phyloP scores from a whole-genome alignment of 2,797 vertebrate species.

The Gadopsis bispinosus region DNA sequence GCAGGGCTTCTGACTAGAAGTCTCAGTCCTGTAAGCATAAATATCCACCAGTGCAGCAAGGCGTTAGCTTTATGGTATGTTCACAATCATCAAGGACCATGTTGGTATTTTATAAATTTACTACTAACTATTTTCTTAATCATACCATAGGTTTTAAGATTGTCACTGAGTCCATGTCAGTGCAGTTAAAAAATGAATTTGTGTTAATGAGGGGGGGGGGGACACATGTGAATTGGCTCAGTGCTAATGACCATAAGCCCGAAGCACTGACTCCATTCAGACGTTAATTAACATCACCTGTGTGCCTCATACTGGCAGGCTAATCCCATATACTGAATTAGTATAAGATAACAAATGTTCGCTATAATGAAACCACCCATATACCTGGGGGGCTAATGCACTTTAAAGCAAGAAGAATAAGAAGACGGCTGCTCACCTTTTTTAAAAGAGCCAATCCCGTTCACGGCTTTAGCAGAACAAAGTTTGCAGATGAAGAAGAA shows the following conservation, averaged over 20 bases:
- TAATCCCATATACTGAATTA: too few relatives aligned
- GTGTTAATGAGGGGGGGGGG: background rate
- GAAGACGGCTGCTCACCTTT: too few relatives aligned
- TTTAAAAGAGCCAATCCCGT: too few relatives aligned
- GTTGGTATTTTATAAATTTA: background rate
- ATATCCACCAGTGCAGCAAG: constrained; percentile 27
- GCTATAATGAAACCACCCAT: too few relatives aligned
- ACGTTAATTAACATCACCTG: constrained; percentile 40
- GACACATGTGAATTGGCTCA: constrained; percentile 10
- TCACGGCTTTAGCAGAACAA: too few relatives aligned
- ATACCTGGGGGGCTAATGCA: too few relatives aligned
- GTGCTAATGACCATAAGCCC: constrained; percentile 21
- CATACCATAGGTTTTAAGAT: background rate
- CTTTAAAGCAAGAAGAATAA: too few relatives aligned
- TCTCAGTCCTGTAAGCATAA: constrained; percentile 24
- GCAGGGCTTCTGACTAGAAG: background rate
- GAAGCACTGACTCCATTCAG: constrained; percentile 33
- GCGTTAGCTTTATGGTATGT: constrained; percentile 6
- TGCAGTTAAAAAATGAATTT: background rate
- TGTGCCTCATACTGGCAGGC: background rate
- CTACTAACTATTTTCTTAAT: background rate
- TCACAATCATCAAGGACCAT: background rate
- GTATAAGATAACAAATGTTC: too few relatives aligned
- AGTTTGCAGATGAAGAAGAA: too few relatives aligned
- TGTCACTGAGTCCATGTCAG: background rate